A percentile compares a stretch with the other conserved stretches of the same genome.
These are phyloP conservation scores for Lepas anatifera DNA, from an alignment of 2,888 invertebrate genomes.

Conservation along the genomic window DNA sequence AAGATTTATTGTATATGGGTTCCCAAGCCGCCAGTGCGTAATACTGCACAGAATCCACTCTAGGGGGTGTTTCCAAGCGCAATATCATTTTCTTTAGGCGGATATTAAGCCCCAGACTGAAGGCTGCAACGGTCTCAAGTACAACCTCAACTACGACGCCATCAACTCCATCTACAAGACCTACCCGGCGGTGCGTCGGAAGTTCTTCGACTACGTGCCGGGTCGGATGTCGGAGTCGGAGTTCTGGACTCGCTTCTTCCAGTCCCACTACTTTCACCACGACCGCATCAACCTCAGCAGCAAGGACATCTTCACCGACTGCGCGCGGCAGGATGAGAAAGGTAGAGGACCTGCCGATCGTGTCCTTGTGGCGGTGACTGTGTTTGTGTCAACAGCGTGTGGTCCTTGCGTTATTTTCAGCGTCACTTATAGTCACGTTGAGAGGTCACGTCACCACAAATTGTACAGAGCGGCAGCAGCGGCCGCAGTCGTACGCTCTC, in stretches of 20 bases:
- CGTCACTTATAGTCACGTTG: too few species aligned
- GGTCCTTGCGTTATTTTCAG: too few species aligned
- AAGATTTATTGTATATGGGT: too few species aligned
- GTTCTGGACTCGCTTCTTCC: slow-evolving; percentile 99
- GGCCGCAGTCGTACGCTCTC: neutral
- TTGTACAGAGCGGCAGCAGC: too few species aligned
- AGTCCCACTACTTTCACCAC: slow-evolving; percentile 78
- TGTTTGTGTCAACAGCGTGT: too few species aligned
- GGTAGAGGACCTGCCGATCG: too few species aligned
- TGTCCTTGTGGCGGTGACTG: too few species aligned
- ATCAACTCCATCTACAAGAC: slow-evolving; percentile 98
- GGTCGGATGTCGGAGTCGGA: slow-evolving; percentile 79
- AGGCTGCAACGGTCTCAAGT: slow-evolving; percentile 90
- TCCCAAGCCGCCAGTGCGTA: too few species aligned
- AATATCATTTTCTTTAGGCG: slow-evolving; percentile 43
- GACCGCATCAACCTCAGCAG: slow-evolving; percentile 69
- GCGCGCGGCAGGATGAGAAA: slow-evolving; percentile 90
- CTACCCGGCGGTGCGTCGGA: slow-evolving; percentile 94
- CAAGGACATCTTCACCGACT: slow-evolving; percentile 95
- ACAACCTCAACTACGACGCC: slow-evolving; percentile 91
- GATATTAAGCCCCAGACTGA: slow-evolving; percentile 95
- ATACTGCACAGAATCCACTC: too few species aligned
- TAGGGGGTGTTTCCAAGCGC: too few species aligned
- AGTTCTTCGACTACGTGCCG: slow-evolving; percentile 93
- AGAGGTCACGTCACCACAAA: too few species aligned